Conservation (phyloP, 2,888 invertebrate genomes). For the Cecidostiba fungosa region DNA sequence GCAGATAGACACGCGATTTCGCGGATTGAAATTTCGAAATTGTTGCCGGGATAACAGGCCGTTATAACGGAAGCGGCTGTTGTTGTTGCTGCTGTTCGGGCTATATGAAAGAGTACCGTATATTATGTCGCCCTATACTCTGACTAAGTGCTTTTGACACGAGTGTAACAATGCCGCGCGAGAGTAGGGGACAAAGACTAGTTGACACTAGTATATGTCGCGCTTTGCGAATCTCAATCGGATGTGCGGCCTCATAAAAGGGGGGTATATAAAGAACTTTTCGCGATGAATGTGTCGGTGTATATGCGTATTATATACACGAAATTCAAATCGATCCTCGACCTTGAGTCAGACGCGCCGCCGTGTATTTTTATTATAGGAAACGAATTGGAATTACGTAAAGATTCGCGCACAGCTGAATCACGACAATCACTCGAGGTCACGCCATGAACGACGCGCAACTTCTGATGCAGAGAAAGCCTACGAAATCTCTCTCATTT, state of each 20-base stretch:
- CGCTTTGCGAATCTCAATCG: too few species aligned
- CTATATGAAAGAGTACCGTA: background rate
- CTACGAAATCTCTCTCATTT: background rate
- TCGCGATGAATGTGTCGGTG: too few species aligned
- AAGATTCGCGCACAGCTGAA: background rate
- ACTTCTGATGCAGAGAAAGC: background rate
- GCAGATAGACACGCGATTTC: too few species aligned
- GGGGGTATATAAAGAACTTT: too few species aligned
- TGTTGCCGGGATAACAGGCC: too few species aligned
- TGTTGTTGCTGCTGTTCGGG: too few species aligned
- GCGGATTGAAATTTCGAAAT: too few species aligned
- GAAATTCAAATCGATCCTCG: background rate
- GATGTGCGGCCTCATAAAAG: too few species aligned
- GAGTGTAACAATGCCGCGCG: background rate
- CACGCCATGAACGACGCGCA: background rate
- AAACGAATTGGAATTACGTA: background rate
- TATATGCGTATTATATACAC: background rate
- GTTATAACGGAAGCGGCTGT: too few species aligned
- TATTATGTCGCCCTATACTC: background rate
- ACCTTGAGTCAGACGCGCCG: background rate
- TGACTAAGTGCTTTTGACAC: background rate
- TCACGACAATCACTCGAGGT: background rate
- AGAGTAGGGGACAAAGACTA: slow-evolving; percentile 3
- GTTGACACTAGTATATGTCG: background rate
- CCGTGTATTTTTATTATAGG: background rate